phyloP scores from a whole-genome alignment of 2,113 vertebrate species.

The Tragelaphus strepsiceros region DNA sequence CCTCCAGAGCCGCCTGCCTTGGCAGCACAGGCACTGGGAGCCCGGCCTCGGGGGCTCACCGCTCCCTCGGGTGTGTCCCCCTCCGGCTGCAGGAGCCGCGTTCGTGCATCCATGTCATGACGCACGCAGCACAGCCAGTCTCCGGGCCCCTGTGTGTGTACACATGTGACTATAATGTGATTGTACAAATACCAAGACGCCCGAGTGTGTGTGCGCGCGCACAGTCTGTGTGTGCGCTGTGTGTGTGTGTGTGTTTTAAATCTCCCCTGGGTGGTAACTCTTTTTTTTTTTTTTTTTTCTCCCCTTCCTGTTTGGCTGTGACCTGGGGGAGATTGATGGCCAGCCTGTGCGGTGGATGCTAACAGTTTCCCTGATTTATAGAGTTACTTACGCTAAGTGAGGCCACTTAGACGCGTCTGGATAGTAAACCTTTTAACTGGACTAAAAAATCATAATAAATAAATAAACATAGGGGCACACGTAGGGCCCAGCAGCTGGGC shows the following conservation, averaged over 20 bases:
- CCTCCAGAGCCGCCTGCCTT: neutral
- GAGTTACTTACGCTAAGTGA: constrained; percentile 99
- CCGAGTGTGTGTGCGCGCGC: neutral
- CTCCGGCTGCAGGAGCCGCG: fast-evolving
- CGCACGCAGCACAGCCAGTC: neutral
- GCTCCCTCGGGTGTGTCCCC: neutral
- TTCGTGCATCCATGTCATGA: neutral
- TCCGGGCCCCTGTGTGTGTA: neutral
- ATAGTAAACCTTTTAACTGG: constrained; percentile 93
- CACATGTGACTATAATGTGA: neutral
- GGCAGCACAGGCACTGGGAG: neutral
- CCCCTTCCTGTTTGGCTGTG: constrained; percentile 91
- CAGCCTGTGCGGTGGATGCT: constrained; percentile 91
- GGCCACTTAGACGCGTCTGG: constrained; percentile 89
- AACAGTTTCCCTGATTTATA: constrained; percentile 96
- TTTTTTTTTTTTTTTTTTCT: constrained; percentile 71
- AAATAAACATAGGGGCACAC: constrained; percentile 73
- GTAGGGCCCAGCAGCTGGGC: constrained; percentile 12
- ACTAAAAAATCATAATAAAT: constrained; percentile 82
- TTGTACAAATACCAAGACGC: neutral
- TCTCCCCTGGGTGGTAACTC: constrained; percentile 73
- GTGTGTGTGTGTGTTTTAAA: constrained; percentile 43
- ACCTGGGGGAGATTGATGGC: constrained; percentile 94
- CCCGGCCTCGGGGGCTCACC: neutral
- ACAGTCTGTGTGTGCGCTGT: neutral